Percentiles rank a stretch among this genome's conserved stretches.
Evolutionary conservation across 2,888 invertebrate species (phyloP).

Genomic region (Synanthedon tipuliformis): DNA sequence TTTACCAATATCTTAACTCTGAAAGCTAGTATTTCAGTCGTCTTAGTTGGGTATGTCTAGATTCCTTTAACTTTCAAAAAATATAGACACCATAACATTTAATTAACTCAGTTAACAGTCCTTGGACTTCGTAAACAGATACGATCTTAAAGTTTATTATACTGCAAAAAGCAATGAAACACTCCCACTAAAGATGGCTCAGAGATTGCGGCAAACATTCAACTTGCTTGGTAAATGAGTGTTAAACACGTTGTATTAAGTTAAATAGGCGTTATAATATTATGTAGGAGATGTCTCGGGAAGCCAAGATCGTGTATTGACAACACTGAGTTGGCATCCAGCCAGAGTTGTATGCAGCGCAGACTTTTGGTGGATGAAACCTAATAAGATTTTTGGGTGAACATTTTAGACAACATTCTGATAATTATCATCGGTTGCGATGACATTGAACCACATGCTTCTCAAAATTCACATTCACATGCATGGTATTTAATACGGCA

Average conservation of each 20-base stretch:
- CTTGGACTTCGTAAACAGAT: too few relatives aligned
- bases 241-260: constrained; percentile 32
- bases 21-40: too few relatives aligned
- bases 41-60: too few relatives aligned
- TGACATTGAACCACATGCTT: too few relatives aligned
- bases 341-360: constrained; percentile 2
- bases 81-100: too few relatives aligned
- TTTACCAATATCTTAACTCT: too few relatives aligned
- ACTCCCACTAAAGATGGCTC: not conserved
- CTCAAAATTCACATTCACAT: too few relatives aligned
- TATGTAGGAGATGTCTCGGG: not conserved
- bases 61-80: too few relatives aligned
- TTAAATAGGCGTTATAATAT: constrained; percentile 27
- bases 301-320: constrained; percentile 11
- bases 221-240: constrained; percentile 20
- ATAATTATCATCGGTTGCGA: too few relatives aligned
- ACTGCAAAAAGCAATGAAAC: not conserved
- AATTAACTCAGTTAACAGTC: too few relatives aligned
- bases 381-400: not conserved
- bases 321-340: constrained; percentile 6
- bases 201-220: not conserved
- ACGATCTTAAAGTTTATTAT: too few relatives aligned
- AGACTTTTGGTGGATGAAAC: not conserved
- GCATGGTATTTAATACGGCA: too few relatives aligned
- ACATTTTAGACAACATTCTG: not conserved